A percentile compares a stretch with the other conserved stretches of the same genome.
Conservation (phyloP, 2,797 vertebrate species). For the Sebastes glaucus region DNA sequence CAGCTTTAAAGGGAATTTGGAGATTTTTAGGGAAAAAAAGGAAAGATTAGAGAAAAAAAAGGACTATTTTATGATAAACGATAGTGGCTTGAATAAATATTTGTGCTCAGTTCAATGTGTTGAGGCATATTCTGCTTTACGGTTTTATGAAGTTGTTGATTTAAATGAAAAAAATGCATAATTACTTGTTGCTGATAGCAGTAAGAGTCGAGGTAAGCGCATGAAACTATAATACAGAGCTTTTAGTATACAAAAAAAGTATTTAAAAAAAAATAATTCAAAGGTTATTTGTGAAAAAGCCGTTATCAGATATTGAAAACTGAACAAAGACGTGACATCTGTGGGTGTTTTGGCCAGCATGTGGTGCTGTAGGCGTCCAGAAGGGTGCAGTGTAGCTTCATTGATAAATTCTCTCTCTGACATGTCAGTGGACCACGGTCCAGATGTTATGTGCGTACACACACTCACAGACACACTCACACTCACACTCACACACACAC, state of each 20-base stretch:
- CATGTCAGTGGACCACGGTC: constrained; percentile 62
- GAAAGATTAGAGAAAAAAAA: not conserved
- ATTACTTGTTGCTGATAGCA: not conserved
- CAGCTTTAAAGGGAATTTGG: constrained; percentile 5
- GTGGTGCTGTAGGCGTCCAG: constrained; percentile 59
- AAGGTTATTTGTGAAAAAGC: not conserved
- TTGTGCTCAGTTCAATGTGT: not conserved
- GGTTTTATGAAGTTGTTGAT: not conserved
- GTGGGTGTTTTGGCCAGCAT: not conserved
- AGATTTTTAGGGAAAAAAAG: not conserved
- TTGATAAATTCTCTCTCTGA: constrained; percentile 29
- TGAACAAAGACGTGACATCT: not conserved
- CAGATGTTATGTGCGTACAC: constrained; percentile 76
- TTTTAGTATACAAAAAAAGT: not conserved
- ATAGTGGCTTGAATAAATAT: not conserved
- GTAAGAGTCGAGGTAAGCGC: not conserved
- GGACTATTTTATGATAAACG: not conserved
- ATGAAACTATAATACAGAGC: not conserved
- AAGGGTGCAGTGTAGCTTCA: constrained; percentile 82
- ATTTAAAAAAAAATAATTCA: not conserved
- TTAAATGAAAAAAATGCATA: not conserved
- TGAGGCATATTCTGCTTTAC: not conserved
- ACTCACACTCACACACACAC: constrained; percentile 29
- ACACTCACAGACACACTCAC: constrained; percentile 25
- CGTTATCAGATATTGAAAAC: not conserved